A percentile compares a stretch with the other conserved stretches of the same genome.
These are phyloP conservation scores for Lipotes vexillifer DNA, from an alignment of 2,113 vertebrate genomes.

Conservation along the genomic window DNA sequence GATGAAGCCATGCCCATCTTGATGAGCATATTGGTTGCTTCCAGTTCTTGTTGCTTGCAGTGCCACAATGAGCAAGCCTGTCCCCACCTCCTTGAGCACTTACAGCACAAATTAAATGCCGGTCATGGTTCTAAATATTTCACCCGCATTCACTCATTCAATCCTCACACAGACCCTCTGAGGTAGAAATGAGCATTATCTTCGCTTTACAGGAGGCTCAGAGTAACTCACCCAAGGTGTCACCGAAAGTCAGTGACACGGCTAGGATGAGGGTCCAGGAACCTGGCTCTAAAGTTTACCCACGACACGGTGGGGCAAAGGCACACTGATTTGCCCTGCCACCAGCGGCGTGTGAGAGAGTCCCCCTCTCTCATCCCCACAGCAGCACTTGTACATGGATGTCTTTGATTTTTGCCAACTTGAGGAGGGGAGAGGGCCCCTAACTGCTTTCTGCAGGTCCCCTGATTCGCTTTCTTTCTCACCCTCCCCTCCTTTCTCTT, in stretches of 20 bases:
- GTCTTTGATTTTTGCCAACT: neutral
- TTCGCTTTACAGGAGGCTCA: neutral
- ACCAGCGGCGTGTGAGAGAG: no score
- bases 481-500: neutral
- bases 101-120: accelerated
- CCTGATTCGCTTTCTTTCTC: neutral
- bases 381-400: accelerated
- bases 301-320: neutral
- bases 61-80: neutral
- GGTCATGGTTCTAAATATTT: neutral
- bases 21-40: neutral
- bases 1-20: neutral
- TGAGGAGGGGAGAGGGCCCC: neutral
- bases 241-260: neutral
- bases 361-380: no score
- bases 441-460: neutral
- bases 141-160: neutral
- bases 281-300: neutral
- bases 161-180: neutral
- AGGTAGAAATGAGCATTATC: neutral
- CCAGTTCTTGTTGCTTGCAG: neutral
- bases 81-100: neutral
- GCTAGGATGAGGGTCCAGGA: neutral
- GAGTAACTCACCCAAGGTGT: neutral
- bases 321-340: no score